These are phyloP conservation scores for Noctua pronuba DNA, from an alignment of 2,888 invertebrate species.

Conservation along the genomic window DNA sequence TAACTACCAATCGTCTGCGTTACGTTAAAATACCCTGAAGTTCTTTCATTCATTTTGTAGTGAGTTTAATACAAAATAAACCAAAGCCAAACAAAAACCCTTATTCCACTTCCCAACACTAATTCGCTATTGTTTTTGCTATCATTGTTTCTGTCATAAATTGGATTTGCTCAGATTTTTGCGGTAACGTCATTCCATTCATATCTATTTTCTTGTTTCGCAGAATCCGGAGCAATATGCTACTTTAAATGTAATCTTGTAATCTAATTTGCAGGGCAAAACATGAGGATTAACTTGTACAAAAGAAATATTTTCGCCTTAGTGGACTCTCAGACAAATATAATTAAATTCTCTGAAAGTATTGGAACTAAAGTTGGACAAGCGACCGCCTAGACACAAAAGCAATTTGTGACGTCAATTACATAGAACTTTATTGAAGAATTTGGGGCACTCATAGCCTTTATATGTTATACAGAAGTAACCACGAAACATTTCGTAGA, in stretches of 20 bases:
- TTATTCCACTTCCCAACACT: slow-evolving; percentile 20
- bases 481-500: slow-evolving; percentile 21
- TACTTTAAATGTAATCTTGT: slow-evolving; percentile 66
- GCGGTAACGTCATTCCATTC: slow-evolving; percentile 18
- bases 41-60: slow-evolving; percentile 5
- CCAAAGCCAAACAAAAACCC: neutral
- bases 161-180: slow-evolving; percentile 41
- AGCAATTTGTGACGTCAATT: slow-evolving; percentile 57
- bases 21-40: neutral
- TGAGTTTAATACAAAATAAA: slow-evolving; percentile 19
- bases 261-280: slow-evolving; percentile 71
- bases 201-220: slow-evolving; percentile 32
- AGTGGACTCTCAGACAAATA: slow-evolving; percentile 72
- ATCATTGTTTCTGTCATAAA: slow-evolving; percentile 50
- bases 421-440: slow-evolving; percentile 48
- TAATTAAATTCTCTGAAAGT: slow-evolving; percentile 77
- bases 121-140: slow-evolving; percentile 43
- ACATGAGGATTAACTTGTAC: slow-evolving; percentile 65
- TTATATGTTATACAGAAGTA: slow-evolving; percentile 27
- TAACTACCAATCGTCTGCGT: slow-evolving; percentile 14
- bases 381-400: slow-evolving; percentile 46
- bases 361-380: slow-evolving; percentile 53
- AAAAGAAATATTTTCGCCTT: slow-evolving; percentile 73
- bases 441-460: slow-evolving; percentile 29
- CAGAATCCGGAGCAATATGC: slow-evolving; percentile 40